A percentile compares a stretch with the other conserved stretches of the same genome.
These are phyloP conservation scores for Drosophila guanche DNA, from an alignment of 1,140 invertebrate genomes.

Conservation along the genomic window DNA sequence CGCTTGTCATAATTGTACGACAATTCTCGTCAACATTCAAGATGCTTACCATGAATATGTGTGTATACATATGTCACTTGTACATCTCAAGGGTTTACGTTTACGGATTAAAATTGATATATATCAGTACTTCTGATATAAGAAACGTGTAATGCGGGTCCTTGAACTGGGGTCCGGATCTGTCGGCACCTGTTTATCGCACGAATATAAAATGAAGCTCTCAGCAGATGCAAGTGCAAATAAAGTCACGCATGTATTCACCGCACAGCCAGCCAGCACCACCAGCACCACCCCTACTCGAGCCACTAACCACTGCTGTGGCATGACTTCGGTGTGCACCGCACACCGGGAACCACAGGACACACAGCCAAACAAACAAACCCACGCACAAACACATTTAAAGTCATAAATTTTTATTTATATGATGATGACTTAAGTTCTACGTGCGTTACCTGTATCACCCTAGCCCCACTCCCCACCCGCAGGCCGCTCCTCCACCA, in stretches of 20 bases:
- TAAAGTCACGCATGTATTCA: conserved; percentile 52
- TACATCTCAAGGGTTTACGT: conserved; percentile 5
- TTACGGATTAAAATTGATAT: not conserved
- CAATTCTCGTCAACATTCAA: conserved; percentile 10
- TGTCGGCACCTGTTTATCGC: not conserved
- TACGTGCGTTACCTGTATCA: conserved; percentile 66
- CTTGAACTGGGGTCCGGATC: too few species aligned
- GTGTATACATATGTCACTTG: conserved; percentile 28
- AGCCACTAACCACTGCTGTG: conserved; percentile 3
- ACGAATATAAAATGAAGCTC: conserved; percentile 13
- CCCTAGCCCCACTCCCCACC: conserved; percentile 34
- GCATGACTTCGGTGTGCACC: conserved; percentile 50
- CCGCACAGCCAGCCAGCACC: not conserved
- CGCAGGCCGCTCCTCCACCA: conserved; percentile 1
- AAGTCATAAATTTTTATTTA: conserved; percentile 80
- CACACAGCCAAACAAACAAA: conserved; percentile 27
- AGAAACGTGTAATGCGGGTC: too few species aligned
- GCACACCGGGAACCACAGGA: conserved; percentile 22
- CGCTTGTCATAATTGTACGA: conserved; percentile 33
- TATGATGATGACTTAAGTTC: conserved; percentile 81
- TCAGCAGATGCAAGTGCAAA: conserved; percentile 48
- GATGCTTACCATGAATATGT: conserved; percentile 32
- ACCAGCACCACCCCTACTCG: conserved; percentile 8
- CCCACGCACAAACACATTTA: conserved; percentile 50
- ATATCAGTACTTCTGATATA: too few species aligned